These are phyloP conservation scores for Habrosyne pyritoides DNA, from an alignment of 2,888 invertebrate species.

Conservation along the genomic window DNA sequence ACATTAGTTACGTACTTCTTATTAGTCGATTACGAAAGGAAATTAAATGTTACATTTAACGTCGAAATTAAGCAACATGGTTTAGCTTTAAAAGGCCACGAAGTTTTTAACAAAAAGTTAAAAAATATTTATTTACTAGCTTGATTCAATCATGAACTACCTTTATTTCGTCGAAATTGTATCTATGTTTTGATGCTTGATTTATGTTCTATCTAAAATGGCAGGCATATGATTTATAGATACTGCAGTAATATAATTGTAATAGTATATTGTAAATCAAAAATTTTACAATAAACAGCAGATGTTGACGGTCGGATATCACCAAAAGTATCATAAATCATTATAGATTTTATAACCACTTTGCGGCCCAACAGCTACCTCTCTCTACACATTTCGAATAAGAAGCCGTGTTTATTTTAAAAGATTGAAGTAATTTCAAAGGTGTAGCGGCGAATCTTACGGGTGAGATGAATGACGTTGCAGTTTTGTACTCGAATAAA, in stretches of 20 bases:
- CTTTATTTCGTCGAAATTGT: neutral
- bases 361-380: conserved; percentile 52
- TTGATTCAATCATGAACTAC: neutral
- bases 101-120: neutral
- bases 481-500: conserved; percentile 53
- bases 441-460: conserved; percentile 46
- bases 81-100: conserved; percentile 13
- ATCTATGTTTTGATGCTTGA: neutral
- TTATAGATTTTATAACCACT: conserved; percentile 52
- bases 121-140: neutral
- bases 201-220: neutral
- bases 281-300: neutral
- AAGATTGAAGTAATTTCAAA: conserved; percentile 68
- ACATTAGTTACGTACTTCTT: conserved; percentile 70
- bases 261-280: neutral
- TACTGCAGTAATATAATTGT: neutral
- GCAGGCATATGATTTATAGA: neutral
- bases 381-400: conserved; percentile 60
- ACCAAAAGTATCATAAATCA: conserved; percentile 59
- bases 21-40: conserved; percentile 74
- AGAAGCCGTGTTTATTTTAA: conserved; percentile 73
- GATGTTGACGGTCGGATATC: neutral
- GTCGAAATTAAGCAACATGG: conserved; percentile 15
- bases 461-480: conserved; percentile 71
- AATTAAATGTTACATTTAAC: conserved; percentile 58